Conservation (phyloP, 2,888 invertebrate species). For the Hesperia comma region DNA sequence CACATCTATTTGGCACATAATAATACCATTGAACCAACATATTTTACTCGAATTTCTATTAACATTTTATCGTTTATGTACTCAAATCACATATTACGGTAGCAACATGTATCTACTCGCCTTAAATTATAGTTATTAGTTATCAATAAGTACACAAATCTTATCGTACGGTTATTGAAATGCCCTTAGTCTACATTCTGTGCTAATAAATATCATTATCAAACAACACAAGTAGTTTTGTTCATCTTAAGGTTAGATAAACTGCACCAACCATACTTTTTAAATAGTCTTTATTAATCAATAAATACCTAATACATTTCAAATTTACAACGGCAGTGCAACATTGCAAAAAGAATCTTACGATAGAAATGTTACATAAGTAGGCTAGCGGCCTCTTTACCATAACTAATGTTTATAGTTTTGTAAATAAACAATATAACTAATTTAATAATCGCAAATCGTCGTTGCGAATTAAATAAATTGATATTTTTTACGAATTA, state of each 20-base stretch:
- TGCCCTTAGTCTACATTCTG: conserved; percentile 28
- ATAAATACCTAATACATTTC: too few relatives aligned
- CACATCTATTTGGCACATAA: background rate
- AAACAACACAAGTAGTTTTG: conserved; percentile 5
- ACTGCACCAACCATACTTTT: background rate
- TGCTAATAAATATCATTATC: conserved; percentile 26
- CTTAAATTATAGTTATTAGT: conserved; percentile 5
- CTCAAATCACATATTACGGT: background rate
- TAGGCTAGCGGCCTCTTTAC: too few relatives aligned
- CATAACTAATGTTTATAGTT: too few relatives aligned
- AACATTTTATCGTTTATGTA: too few relatives aligned
- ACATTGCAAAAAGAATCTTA: too few relatives aligned
- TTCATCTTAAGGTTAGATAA: conserved; percentile 8
- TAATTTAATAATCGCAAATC: too few relatives aligned
- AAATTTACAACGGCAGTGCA: too few relatives aligned
- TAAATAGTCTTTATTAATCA: too few relatives aligned
- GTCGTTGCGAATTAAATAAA: too few relatives aligned
- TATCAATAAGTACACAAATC: conserved; percentile 33
- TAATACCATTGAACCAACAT: background rate
- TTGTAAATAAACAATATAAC: too few relatives aligned
- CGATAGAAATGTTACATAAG: too few relatives aligned
- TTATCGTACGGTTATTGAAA: conserved; percentile 31
- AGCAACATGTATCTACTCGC: background rate
- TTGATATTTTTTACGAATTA: too few relatives aligned
- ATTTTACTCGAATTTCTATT: background rate